phyloP scores from a whole-genome alignment of 2,888 invertebrate species.

The Patella depressa region DNA sequence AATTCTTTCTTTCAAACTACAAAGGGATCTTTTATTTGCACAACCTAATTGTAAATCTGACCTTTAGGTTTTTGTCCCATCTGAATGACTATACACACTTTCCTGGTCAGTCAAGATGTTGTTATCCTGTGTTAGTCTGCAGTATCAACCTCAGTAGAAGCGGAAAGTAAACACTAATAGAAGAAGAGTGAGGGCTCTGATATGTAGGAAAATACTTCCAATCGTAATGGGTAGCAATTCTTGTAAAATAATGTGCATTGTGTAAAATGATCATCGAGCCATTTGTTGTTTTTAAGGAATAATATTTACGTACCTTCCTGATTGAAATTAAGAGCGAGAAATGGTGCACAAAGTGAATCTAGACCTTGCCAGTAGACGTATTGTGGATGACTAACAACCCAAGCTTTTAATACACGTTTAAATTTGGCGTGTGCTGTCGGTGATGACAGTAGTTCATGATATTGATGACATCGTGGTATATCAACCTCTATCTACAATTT shows the following conservation, averaged over 20 bases:
- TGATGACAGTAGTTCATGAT: constrained; percentile 95
- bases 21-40: no score
- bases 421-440: constrained; percentile 92
- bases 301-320: constrained; percentile 82
- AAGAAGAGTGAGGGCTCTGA: background rate
- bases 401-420: constrained; percentile 93
- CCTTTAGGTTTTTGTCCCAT: no score
- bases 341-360: constrained; percentile 97
- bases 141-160: no score
- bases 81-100: no score
- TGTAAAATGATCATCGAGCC: no score
- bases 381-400: constrained; percentile 93
- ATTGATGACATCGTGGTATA: constrained; percentile 98
- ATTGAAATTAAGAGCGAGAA: constrained; percentile 95
- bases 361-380: constrained; percentile 99
- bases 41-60: no score
- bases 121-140: no score
- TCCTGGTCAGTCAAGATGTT: no score
- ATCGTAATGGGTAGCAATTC: background rate
- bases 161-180: no score
- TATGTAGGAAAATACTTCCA: background rate
- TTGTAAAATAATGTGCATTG: no score
- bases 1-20: no score
- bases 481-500: constrained; percentile 92
- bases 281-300: no score